Percentiles rank a stretch among this genome's conserved stretches.
These are phyloP conservation scores for Euspilapteryx auroguttella DNA, from an alignment of 2,888 invertebrate species.

Conservation along the genomic window DNA sequence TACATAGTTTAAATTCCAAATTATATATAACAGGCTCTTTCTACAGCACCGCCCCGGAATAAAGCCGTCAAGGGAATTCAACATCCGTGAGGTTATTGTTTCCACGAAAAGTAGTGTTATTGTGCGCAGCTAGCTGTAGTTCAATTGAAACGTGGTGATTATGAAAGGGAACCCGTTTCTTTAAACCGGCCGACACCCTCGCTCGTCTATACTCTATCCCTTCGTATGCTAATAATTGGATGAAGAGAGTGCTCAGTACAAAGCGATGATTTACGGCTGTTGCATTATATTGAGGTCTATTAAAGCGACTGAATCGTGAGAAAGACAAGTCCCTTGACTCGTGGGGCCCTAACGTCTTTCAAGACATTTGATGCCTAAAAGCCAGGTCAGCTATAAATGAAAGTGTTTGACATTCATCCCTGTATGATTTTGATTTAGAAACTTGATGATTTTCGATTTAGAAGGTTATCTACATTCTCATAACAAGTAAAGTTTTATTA, in stretches of 20 bases:
- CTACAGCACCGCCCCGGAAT: too few species aligned
- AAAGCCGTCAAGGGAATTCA: too few species aligned
- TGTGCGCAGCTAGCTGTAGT: too few species aligned
- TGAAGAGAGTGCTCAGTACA: conserved; percentile 42
- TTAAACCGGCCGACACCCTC: conserved; percentile 53
- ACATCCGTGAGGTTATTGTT: too few species aligned
- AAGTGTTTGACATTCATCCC: conserved; percentile 4
- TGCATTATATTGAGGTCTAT: conserved; percentile 42
- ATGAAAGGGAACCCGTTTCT: conserved; percentile 35
- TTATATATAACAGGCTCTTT: too few species aligned
- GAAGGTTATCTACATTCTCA: too few species aligned
- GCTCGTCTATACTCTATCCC: conserved; percentile 48
- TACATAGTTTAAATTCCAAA: too few species aligned
- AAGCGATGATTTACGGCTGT: conserved; percentile 51
- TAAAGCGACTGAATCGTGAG: conserved; percentile 46
- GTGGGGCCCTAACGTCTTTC: conserved; percentile 30
- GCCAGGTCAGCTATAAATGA: conserved; percentile 9
- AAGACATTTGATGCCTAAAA: conserved; percentile 30
- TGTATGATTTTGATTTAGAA: too few species aligned
- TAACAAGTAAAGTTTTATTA: too few species aligned
- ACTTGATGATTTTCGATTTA: too few species aligned
- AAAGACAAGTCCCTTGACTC: conserved; percentile 29
- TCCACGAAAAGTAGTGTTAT: neutral
- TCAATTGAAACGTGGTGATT: too few species aligned
- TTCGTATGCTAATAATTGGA: conserved; percentile 42